Conservation (phyloP, 1,140 invertebrate genomes). For the Grapholita molesta region DNA sequence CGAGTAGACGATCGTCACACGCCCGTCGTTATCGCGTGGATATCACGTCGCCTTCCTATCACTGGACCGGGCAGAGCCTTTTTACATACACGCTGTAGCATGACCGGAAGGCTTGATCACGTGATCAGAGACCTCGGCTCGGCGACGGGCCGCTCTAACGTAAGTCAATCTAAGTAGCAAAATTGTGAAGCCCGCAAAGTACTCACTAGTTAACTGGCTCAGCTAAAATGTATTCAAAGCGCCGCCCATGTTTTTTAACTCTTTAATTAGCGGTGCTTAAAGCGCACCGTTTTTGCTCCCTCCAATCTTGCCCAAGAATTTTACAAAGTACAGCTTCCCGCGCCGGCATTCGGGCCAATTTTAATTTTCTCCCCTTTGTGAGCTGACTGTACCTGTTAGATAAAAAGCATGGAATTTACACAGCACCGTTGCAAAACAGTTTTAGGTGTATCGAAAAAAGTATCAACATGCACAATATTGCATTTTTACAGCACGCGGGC, state of each 20-base stretch:
- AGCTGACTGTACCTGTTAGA: background rate
- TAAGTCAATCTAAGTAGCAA: too few relatives aligned
- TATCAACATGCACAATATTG: background rate
- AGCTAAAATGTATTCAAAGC: background rate
- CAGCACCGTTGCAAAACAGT: background rate
- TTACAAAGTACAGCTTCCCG: background rate
- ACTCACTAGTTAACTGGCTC: background rate
- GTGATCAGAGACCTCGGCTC: too few relatives aligned
- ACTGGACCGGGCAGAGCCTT: too few relatives aligned
- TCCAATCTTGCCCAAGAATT: background rate
- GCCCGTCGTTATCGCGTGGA: too few relatives aligned
- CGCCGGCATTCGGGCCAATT: background rate
- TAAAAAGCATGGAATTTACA: background rate
- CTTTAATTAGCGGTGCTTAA: background rate
- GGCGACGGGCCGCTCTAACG: too few relatives aligned
- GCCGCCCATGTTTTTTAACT: background rate
- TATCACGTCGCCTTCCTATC: too few relatives aligned
- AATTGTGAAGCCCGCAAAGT: background rate
- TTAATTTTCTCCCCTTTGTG: background rate
- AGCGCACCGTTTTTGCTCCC: background rate
- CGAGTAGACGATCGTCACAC: too few relatives aligned
- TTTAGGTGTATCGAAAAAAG: background rate
- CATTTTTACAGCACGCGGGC: too few relatives aligned
- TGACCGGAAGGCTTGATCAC: too few relatives aligned
- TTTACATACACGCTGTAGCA: too few relatives aligned